phyloP scores from a whole-genome alignment of 2,888 invertebrate species.

The Plebejus anna region DNA sequence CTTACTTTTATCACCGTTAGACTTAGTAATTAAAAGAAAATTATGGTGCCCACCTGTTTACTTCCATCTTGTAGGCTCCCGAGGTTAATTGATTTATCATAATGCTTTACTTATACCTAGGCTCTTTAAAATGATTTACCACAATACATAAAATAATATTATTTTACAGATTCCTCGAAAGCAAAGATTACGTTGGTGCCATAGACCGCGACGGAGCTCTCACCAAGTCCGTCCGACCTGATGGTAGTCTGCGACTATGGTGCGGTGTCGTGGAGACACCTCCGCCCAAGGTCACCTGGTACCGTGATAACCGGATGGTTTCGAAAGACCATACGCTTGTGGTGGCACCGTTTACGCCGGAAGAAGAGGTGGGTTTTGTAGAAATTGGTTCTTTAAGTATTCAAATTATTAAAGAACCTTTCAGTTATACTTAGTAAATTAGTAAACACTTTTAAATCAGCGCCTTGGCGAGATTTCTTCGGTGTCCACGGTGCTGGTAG shows the following conservation, averaged over 20 bases:
- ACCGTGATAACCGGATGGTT: conserved; percentile 50
- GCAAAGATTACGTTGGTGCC: conserved; percentile 64
- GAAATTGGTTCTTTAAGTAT: neutral
- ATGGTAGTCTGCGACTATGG: conserved; percentile 76
- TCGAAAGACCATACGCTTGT: conserved; percentile 56
- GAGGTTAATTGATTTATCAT: too few species aligned
- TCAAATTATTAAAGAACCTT: too few species aligned
- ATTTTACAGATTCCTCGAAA: conserved; percentile 58
- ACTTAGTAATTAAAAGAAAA: too few species aligned
- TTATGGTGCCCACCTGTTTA: too few species aligned
- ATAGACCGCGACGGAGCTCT: conserved; percentile 58
- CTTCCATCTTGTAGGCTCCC: too few species aligned
- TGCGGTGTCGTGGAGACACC: conserved; percentile 83
- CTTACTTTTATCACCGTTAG: too few species aligned
- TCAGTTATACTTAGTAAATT: too few species aligned
- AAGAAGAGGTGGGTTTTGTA: conserved; percentile 54
- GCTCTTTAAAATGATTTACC: too few species aligned
- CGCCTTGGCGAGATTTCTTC: too few species aligned
- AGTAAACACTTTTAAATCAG: too few species aligned
- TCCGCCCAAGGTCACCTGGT: conserved; percentile 81
- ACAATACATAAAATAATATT: neutral
- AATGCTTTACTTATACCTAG: too few species aligned
- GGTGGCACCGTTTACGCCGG: conserved; percentile 59
- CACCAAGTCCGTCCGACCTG: conserved; percentile 54
- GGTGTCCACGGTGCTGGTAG: too few species aligned